Base-by-base conservation (phyloP, 2,888 invertebrate species). In the Scelioninae gen. 1 region DNA sequence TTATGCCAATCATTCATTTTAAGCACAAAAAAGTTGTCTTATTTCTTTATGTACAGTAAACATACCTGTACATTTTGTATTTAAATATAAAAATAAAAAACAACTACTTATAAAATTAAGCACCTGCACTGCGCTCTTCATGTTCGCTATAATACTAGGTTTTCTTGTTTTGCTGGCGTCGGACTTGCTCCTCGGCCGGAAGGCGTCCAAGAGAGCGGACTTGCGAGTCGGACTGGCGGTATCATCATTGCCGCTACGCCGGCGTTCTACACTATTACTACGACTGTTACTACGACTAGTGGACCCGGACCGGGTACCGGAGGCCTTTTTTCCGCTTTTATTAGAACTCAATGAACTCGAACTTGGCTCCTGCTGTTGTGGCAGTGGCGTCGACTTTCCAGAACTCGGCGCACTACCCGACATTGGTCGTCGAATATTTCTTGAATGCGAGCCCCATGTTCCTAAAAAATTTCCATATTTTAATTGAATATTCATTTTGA, bases 41-140 rank as follows among this genome's bases (percentile, higher is more conserved):
- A n/a, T n/a, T n/a, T n/a, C n/a, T 65, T n/a, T n/a, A 49, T 34
- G 34, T 34, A 34, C 34, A 34, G 9, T 34, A 34, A 9, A 5
- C 34, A 5, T 34, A 34, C 5, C 34, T 7, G 9, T 9, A 34
- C 34, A 9, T n/a, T n/a, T n/a, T n/a, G n/a, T n/a, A n/a, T n/a
- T n/a, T n/a, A n/a, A n/a, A n/a, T n/a, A n/a, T n/a, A n/a, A n/a
- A n/a, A n/a, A n/a, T n/a, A n/a, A n/a, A n/a, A n/a, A n/a, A n/a
- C n/a, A n/a, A n/a, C n/a, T n/a, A n/a, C n/a, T n/a, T n/a, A n/a
- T n/a, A n/a, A n/a, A 32, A 11, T 66, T 5, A 5, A 75, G 91
- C 91, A 96, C 96, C 94, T 97, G 95, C 90, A 97, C 95, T 49
- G 96, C 97, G 88, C 95, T 95, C 92, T 95, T 96, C 95, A 98